Percentiles rank a stretch among this genome's conserved stretches.
phyloP scores from a whole-genome alignment of 2,797 vertebrate species.

The Spheniscus humboldti region DNA sequence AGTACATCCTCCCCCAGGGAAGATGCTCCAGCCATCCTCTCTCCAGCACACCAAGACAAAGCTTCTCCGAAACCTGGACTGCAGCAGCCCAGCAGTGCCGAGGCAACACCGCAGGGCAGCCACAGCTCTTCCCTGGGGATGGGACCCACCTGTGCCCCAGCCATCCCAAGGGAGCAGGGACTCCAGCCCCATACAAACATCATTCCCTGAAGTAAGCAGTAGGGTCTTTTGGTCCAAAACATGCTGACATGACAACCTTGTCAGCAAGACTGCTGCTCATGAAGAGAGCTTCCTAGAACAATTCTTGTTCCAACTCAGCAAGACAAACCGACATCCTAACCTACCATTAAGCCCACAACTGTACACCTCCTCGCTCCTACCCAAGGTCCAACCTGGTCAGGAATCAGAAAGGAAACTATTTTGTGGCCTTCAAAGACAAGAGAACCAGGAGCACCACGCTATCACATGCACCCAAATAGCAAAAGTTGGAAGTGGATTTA shows the following conservation, averaged over 20 bases:
- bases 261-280: neutral
- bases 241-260: neutral
- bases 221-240: neutral
- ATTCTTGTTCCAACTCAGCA: neutral
- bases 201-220: neutral
- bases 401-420: neutral
- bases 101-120: neutral
- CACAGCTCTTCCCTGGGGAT: neutral
- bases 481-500: rapidly evolving
- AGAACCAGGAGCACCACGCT: neutral
- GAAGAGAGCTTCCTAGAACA: neutral
- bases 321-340: neutral
- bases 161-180: neutral
- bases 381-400: rapidly evolving
- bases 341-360: neutral
- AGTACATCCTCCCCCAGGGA: rapidly evolving
- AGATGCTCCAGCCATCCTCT: neutral
- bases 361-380: neutral
- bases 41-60: neutral
- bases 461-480: rapidly evolving
- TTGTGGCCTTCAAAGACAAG: neutral
- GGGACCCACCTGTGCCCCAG: neutral
- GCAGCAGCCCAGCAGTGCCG: neutral
- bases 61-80: neutral
- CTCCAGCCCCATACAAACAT: neutral